Evolutionary conservation across 2,888 invertebrate genomes (phyloP).

Genomic region (Trachelus troglodyta): DNA sequence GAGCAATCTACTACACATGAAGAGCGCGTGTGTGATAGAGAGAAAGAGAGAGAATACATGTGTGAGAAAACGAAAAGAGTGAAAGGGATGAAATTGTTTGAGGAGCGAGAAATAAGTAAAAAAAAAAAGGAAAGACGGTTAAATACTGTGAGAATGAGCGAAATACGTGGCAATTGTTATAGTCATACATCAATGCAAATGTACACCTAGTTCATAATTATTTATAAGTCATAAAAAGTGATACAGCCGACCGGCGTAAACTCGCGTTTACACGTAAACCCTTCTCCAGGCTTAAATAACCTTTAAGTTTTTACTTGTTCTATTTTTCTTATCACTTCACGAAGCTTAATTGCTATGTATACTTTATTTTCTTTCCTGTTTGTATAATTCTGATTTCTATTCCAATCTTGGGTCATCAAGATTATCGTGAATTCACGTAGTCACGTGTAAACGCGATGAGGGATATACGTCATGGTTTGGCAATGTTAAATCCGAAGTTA

Average conservation of each 20-base stretch:
- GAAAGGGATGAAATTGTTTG: not conserved
- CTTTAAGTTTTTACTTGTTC: not conserved
- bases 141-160: conserved; percentile 31
- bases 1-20: not conserved
- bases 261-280: conserved; percentile 33
- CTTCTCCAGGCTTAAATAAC: conserved; percentile 3
- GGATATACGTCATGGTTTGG: conserved; percentile 21
- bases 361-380: conserved; percentile 11
- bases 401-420: not conserved
- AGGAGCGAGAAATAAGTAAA: not conserved
- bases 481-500: conserved; percentile 32
- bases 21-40: not conserved
- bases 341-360: conserved; percentile 21
- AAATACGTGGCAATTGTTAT: conserved; percentile 55
- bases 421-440: not conserved
- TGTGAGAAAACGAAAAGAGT: not conserved
- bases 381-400: not conserved
- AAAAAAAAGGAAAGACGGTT: conserved; percentile 5
- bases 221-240: conserved; percentile 45
- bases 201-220: conserved; percentile 58
- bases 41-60: not conserved
- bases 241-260: conserved; percentile 13
- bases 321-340: not conserved
- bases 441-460: conserved; percentile 26
- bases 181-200: conserved; percentile 65